Percentiles rank a stretch among this genome's conserved stretches.
These are phyloP conservation scores for Ophion slaviceki DNA, from an alignment of 2,888 invertebrate species.

Conservation along the genomic window DNA sequence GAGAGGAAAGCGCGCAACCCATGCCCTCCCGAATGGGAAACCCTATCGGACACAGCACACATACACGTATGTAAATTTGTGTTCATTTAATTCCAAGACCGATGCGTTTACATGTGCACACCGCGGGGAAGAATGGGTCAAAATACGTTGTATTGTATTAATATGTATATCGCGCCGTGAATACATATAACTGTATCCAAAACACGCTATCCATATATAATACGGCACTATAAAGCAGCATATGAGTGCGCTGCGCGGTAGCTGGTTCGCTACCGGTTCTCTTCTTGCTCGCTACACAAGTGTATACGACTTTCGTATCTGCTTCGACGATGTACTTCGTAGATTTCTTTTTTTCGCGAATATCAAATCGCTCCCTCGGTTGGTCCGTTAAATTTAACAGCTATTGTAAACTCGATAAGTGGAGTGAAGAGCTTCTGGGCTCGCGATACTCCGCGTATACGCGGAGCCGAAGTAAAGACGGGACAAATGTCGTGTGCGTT, in stretches of 20 bases:
- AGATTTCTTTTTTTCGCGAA: constrained; percentile 50
- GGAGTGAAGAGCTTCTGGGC: constrained; percentile 59
- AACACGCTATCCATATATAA: constrained; percentile 6
- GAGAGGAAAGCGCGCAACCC: constrained; percentile 41
- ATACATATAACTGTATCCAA: constrained; percentile 28
- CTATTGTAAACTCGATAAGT: constrained; percentile 71
- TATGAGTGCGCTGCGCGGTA: constrained; percentile 43
- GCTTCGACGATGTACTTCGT: constrained; percentile 14
- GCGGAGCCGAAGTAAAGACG: constrained; percentile 11
- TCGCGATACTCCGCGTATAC: constrained; percentile 49
- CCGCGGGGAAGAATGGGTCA: constrained; percentile 14
- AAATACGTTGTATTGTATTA: background rate
- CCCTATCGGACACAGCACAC: constrained; percentile 52
- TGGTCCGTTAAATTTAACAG: constrained; percentile 71
- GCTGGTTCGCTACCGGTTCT: constrained; percentile 52
- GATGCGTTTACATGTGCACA: constrained; percentile 57
- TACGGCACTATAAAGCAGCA: background rate
- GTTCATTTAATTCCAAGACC: constrained; percentile 63
- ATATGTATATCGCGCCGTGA: constrained; percentile 2
- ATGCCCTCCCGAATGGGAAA: constrained; percentile 41
- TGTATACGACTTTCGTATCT: constrained; percentile 20
- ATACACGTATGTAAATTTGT: constrained; percentile 65
- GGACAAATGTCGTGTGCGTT: constrained; percentile 36
- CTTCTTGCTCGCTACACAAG: constrained; percentile 18
- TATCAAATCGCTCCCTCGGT: constrained; percentile 57